Evolutionary conservation across 2,113 vertebrate species (phyloP), one percentile per base, ranked within the genome.

Genomic region (Pseudorasbora parva): DNA sequence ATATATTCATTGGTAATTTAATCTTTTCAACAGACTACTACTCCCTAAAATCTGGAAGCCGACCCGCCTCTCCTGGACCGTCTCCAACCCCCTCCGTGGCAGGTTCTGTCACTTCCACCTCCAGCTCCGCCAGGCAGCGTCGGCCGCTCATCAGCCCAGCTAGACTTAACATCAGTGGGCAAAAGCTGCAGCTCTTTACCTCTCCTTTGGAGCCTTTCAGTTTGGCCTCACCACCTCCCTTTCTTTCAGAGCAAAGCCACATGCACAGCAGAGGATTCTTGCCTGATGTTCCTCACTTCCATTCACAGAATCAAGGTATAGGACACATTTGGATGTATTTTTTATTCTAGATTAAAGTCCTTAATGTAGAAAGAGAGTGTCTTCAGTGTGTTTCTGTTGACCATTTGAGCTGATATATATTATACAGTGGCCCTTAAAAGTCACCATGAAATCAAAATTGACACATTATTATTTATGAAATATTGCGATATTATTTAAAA

Each of bases 141-240:
- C 95, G 97, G 0, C 98, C 98, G 0, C 95, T 99, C 88, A 99
- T 99, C 94, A 98, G 98, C 89, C 98, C 98, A 0, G 97, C 98
- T 0, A 95, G 97, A 21, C 95, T 99, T 85, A 96, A 98, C 92
- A 94, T 99, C 56, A 88, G 94, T 33, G 96, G 96, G 0, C 96
- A 94, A 87, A 97, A 93, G 79, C 94, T 97, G 17, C 91, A 95
- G 82, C 94, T 99, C 10, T 98, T 98, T 87, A 91, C 95, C 0
- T 23, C 92, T 0, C 90, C 92, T 30, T 72, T 85, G 0, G 92
- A 93, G 7, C 88, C 91, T 1, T 59, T 85, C 1, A 90, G 78
- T 82, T 75, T 71, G 74, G 81, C 90, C 27, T 91, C 93, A 0
- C 92, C 93, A 0, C 90, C 93, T 60, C 89, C 74, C 86, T 93